phyloP scores from a whole-genome alignment of 1,140 invertebrate species.

The Aradophagus sp. region DNA sequence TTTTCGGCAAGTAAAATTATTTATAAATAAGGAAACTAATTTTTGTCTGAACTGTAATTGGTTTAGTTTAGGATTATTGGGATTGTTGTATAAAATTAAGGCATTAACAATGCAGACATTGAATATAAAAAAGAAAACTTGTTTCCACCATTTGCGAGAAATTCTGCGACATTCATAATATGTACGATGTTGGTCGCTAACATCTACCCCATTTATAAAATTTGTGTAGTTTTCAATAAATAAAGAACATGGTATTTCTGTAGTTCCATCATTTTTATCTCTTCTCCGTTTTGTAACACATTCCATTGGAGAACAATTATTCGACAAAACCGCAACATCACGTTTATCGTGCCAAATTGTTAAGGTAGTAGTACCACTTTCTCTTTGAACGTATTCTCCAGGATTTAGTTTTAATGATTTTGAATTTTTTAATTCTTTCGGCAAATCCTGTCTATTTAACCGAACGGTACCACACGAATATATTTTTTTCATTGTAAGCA shows the following conservation, averaged over 20 bases:
- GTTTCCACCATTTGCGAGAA: conserved; percentile 37
- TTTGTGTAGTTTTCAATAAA: conserved; percentile 1
- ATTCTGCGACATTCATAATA: conserved; percentile 23
- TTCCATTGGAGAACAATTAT: conserved; percentile 8
- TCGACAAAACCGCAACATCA: conserved; percentile 3
- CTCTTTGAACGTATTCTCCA: not conserved
- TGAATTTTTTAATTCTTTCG: not conserved
- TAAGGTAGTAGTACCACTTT: not conserved
- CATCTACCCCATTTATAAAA: conserved; percentile 39
- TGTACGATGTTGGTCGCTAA: conserved; percentile 24
- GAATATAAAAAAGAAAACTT: conserved; percentile 31
- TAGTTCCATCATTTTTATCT: not conserved
- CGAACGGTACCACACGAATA: conserved; percentile 6
- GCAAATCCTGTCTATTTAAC: conserved; percentile 3
- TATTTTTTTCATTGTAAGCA: not conserved
- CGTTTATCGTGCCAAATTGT: conserved; percentile 14
- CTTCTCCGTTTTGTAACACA: conserved; percentile 3
- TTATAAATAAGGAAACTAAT: conserved; percentile 1
- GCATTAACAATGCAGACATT: conserved; percentile 20
- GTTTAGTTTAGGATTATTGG: too few relatives aligned
- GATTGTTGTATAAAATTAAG: too few relatives aligned
- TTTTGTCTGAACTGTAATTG: not conserved
- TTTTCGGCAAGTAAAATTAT: too few relatives aligned
- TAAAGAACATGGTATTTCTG: conserved; percentile 1
- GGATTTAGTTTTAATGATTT: conserved; percentile 3